Evolutionary conservation across 2,888 invertebrate genomes (phyloP), one percentile per base, ranked within the genome.

Genomic region (Napeogenes inachia): DNA sequence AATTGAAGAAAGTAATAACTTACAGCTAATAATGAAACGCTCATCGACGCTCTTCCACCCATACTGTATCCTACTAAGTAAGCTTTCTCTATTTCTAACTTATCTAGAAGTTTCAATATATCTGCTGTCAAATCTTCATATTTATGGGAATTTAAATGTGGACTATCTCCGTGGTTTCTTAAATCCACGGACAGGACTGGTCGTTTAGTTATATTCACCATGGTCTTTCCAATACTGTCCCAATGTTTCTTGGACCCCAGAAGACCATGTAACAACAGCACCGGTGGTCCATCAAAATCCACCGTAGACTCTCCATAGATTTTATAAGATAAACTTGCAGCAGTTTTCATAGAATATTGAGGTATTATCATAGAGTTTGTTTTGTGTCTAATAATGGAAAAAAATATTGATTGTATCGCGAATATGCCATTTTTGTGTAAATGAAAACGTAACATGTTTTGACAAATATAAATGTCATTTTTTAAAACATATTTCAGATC

Each of bases 141-240:
- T 33, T 91, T 92, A 84, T 97, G 95, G 0, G 93, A 91, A 1
- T 83, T 73, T 0, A 92, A 84, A 75, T 97, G 97, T 0, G 96
- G 96, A 75, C 98, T 98, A 60, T 95, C 95, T 0, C 99, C 99
- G 84, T 99, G 99, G 86, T 99, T 99, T 78, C 99, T 92, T 5
- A 95, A 93, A 88, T 99, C 99, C n/a, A 98, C 92, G 0, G 95
- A 91, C 54, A 96, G 92, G 0, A 97, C 95, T 80, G 92, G 91
- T 68, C 93, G 95, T 73, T 90, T 98, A 94, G 76, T 92, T 89
- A 56, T 93, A 65, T 92, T 92, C 65, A 92, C 84, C 54, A 96
- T 89, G 0, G 92, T 92, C 80, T 95, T 97, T 2, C 95, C 94
- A 13, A 98, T 82, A 46, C 94, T 92, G 71, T 94, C 93, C 97